Conservation (phyloP, 2,888 invertebrate genomes). For the Hypselothyrea guttata region DNA sequence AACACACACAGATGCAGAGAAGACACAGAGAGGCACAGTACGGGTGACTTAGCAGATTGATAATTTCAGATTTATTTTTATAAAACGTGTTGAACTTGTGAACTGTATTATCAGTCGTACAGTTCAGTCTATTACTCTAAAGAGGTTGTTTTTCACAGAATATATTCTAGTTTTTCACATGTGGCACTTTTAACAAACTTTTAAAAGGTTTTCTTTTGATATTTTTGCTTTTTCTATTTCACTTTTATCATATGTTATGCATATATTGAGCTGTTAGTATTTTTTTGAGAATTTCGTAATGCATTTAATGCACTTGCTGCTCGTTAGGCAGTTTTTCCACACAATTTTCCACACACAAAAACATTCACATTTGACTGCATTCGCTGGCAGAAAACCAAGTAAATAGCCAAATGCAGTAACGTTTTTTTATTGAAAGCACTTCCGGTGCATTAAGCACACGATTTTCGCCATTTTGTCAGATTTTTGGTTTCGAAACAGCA, state of each 20-base stretch:
- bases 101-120: slow-evolving; percentile 47
- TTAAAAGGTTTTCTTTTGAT: slow-evolving; percentile 2
- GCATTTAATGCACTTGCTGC: slow-evolving; percentile 3
- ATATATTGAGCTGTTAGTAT: slow-evolving; percentile 1
- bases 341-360: slow-evolving; percentile 30
- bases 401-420: slow-evolving; percentile 39
- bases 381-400: not conserved
- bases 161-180: slow-evolving; percentile 17
- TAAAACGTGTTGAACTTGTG: slow-evolving; percentile 47
- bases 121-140: slow-evolving; percentile 12
- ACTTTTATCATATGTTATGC: no score
- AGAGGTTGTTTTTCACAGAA: slow-evolving; percentile 20
- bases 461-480: slow-evolving; percentile 38
- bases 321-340: slow-evolving; percentile 26
- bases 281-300: slow-evolving; percentile 1
- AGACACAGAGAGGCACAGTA: not conserved
- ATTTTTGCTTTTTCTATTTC: not conserved
- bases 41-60: slow-evolving; percentile 13
- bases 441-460: slow-evolving; percentile 61
- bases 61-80: slow-evolving; percentile 23
- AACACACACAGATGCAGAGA: slow-evolving; percentile 2
- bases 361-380: slow-evolving; percentile 38
- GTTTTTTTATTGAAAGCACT: slow-evolving; percentile 39
- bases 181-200: slow-evolving; percentile 8
- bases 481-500: not conserved